A percentile compares a stretch with the other conserved stretches of the same genome.
phyloP scores from a whole-genome alignment of 2,797 vertebrate species.

The Falco novaeseelandiae region DNA sequence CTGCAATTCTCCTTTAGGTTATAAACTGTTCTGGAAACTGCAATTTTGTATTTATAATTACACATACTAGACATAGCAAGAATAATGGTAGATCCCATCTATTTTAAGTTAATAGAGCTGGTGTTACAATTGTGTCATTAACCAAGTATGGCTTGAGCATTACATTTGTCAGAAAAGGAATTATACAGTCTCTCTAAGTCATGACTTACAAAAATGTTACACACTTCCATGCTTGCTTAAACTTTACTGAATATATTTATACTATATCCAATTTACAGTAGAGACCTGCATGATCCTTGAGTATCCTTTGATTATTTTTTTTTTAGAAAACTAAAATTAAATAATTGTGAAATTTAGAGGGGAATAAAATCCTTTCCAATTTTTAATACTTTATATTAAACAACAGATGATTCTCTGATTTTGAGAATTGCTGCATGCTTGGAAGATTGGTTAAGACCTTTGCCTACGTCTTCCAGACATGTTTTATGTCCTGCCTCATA shows the following conservation, averaged over 20 bases:
- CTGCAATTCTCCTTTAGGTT: not conserved
- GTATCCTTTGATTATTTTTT: not conserved
- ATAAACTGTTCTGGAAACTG: not conserved
- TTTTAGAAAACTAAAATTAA: too few species aligned
- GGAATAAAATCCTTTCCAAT: not conserved
- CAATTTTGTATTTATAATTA: not conserved
- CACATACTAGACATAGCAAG: not conserved
- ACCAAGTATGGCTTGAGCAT: not conserved
- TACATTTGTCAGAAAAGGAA: not conserved
- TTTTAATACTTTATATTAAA: not conserved
- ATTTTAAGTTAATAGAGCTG: not conserved
- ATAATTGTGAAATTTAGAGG: not conserved
- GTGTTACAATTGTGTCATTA: slow-evolving; percentile 1
- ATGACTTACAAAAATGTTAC: not conserved
- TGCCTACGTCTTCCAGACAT: not conserved
- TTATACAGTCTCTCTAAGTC: not conserved
- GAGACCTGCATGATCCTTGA: not conserved
- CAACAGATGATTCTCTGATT: not conserved
- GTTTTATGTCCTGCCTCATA: not conserved
- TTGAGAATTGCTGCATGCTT: not conserved
- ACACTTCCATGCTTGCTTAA: not conserved
- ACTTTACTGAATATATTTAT: not conserved
- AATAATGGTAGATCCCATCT: not conserved
- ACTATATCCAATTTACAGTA: not conserved
- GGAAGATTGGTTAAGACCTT: not conserved